These are phyloP conservation scores for Folsomia candida DNA, from an alignment of 2,888 invertebrate genomes.

Conservation along the genomic window DNA sequence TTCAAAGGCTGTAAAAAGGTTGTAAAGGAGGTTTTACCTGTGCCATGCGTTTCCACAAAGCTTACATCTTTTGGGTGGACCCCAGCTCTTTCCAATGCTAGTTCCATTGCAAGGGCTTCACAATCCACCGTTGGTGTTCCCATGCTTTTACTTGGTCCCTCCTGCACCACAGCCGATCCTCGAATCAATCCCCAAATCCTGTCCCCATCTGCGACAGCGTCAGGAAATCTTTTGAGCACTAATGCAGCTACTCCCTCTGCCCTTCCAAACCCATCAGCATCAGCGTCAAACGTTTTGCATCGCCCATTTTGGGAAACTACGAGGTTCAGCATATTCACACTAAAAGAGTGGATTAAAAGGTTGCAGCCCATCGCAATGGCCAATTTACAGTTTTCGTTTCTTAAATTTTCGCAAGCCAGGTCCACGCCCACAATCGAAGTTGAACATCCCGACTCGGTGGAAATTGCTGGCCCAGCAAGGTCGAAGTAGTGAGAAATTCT, in stretches of 20 bases:
- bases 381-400: background rate
- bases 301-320: constrained; percentile 25
- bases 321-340: constrained; percentile 3
- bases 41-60: constrained; percentile 23
- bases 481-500: constrained; percentile 20
- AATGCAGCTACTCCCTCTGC: constrained; percentile 52
- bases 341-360: constrained; percentile 19
- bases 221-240: constrained; percentile 51
- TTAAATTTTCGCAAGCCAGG: constrained; percentile 21
- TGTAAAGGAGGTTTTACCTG: too few species aligned
- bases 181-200: constrained; percentile 49
- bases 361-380: constrained; percentile 14
- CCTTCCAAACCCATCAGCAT: constrained; percentile 20
- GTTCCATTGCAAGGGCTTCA: constrained; percentile 28
- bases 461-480: constrained; percentile 10
- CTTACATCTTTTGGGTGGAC: constrained; percentile 25
- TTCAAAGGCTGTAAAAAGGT: too few species aligned
- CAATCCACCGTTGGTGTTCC: constrained; percentile 44
- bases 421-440: constrained; percentile 19
- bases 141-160: constrained; percentile 52
- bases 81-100: constrained; percentile 28
- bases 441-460: constrained; percentile 22
- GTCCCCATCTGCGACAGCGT: constrained; percentile 40
- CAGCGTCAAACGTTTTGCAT: constrained; percentile 23
- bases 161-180: constrained; percentile 52